Evolutionary conservation across 2,797 vertebrate species (phyloP), one percentile per base, ranked within the genome.

Genomic region (Alfaro cultratus): DNA sequence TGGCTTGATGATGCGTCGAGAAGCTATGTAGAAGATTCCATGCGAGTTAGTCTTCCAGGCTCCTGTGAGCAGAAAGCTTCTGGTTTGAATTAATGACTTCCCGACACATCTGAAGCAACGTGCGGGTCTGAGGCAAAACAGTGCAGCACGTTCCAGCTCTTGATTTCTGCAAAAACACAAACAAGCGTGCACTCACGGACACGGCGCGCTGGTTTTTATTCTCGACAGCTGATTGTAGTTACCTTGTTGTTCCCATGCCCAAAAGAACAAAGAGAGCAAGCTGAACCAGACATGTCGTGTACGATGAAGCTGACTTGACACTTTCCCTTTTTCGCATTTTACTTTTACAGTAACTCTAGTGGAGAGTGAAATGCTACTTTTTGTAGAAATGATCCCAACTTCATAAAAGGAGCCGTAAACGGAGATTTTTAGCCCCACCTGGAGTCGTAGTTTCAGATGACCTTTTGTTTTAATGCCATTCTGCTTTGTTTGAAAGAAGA

Each of bases 61-160:
- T 55, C 55, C 45, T 76, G 78, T 55, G 41, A 31, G 62, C 34
- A 73, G 51, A 49, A 53, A 57, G 80, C 67, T 74, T 39, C 91
- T 94, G 92, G 89, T 89, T 93, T 74, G 77, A 85, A 92, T 94
- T 89, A 89, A 92, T 89, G 87, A 91, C 89, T 92, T 93, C 87
- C 91, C 73, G 62, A 88, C 85, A 91, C 86, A 73, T 88, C 34
- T 86, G 82, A 87, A 93, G 90, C 87, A 85, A 89, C 79, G 79
- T 47, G 76, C 68, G 64, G 81, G 88, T 89, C 64, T 26, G 13
- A 78, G 85, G 84, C 81, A 88, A 83, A 79, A 80, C 62, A 57
- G 79, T 83, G 76, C 60, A 88, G 57, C 88, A 80, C 26, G 41
- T 81, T 67, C 62, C 47, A 75, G 76, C 55, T 86, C 76, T 88